A percentile compares a stretch with the other conserved stretches of the same genome.
phyloP scores from a whole-genome alignment of 2,888 invertebrate genomes.

The Oeneis ivallda region DNA sequence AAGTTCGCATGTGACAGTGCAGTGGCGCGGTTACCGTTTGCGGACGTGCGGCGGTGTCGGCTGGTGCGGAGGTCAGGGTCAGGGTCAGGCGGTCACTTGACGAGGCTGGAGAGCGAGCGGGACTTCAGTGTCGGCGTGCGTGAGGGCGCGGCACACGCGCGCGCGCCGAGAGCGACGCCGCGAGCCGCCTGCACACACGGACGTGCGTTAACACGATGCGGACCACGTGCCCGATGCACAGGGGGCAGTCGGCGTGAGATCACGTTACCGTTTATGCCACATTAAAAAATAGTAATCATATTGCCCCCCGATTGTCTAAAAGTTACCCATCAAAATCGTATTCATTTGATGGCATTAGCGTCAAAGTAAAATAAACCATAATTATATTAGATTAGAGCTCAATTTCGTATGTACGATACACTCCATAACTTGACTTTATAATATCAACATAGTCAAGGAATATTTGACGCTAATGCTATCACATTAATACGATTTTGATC shows the following conservation, averaged over 20 bases:
- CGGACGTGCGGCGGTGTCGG: conserved; percentile 25
- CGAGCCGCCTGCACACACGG: conserved; percentile 63
- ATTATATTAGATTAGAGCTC: too few species aligned
- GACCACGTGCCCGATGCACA: background rate
- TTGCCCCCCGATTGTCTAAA: too few species aligned
- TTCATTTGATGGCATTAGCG: too few species aligned
- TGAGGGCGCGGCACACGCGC: conserved; percentile 72
- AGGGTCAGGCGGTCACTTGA: conserved; percentile 79
- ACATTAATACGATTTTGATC: too few species aligned
- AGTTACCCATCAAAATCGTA: too few species aligned
- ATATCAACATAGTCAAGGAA: too few species aligned
- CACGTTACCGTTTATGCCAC: background rate
- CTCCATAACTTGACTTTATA: too few species aligned
- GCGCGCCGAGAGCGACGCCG: conserved; percentile 77
- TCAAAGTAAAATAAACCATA: too few species aligned
- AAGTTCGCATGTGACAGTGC: background rate
- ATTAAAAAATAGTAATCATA: too few species aligned
- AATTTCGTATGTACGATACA: too few species aligned
- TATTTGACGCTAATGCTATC: too few species aligned
- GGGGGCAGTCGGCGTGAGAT: background rate
- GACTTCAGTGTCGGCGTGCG: conserved; percentile 79
- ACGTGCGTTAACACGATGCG: background rate
- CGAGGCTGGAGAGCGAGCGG: conserved; percentile 81
- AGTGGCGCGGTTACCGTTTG: background rate
- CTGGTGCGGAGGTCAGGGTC: conserved; percentile 50